Base-by-base conservation (phyloP, 2,888 invertebrate genomes). In the Ariolimax columbianus region DNA sequence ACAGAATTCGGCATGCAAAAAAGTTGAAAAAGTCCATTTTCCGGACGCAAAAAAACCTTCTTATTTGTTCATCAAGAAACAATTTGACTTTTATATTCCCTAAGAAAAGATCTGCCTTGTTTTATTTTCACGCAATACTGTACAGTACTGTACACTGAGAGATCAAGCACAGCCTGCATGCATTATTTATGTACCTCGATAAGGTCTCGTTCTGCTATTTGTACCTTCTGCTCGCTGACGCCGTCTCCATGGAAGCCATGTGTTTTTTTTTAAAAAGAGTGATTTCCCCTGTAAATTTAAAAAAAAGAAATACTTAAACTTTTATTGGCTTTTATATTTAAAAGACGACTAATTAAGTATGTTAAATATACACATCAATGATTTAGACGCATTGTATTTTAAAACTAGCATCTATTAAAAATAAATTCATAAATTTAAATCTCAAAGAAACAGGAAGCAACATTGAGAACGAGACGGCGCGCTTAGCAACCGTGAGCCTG, bases 401-500 rank as follows among this genome's bases (percentile, higher is more conserved):
- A n/a, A n/a, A n/a, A n/a, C n/a, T n/a, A n/a, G n/a, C n/a, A n/a
- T n/a, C n/a, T n/a, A n/a, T n/a, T n/a, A n/a, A n/a, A n/a, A n/a
- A n/a, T n/a, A n/a, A n/a, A n/a, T n/a, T n/a, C n/a, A n/a, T n/a
- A 33, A 63, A 3, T 23, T 55, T 63, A 66, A 66, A 66, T 30
- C 33, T 30, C 66, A 23, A 66, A 33, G 33, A 66, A 19, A 85
- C 86, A 84, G 88, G 88, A 88, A 86, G 83, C 82, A n/a, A 77
- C 85, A 82, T 63, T 78, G 72, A 55, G 40, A 70, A n/a, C 77
- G 78, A 79, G 82, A 40, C 66, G 55, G 68, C 81, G 82, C 80
- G 89, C 91, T 89, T 91, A 91, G 91, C 92, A 91, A 91, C 92
- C 85, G 85, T 84, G 38, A 86, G 66, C 77, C 84, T 90, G 36